These are phyloP conservation scores for Pipistrellus nathusii DNA, from an alignment of 2,797 vertebrate species.

Conservation along the genomic window DNA sequence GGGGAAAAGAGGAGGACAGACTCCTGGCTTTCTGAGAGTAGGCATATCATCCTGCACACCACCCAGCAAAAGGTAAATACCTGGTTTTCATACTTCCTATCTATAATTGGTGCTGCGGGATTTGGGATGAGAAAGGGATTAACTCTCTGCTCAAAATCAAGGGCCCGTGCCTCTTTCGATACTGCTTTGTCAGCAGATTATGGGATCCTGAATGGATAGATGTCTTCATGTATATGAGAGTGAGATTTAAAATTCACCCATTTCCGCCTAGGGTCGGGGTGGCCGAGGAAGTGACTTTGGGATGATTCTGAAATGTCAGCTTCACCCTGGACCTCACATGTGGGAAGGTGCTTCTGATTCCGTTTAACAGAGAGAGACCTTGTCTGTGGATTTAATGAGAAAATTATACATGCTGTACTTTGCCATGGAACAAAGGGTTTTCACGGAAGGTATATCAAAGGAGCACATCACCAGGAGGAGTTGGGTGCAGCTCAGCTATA, in stretches of 20 bases:
- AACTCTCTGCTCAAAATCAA: not conserved
- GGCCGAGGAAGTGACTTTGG: constrained; percentile 80
- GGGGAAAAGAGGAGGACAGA: not conserved
- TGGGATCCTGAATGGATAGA: not conserved
- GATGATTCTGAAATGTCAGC: constrained; percentile 84
- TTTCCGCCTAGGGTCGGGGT: not conserved
- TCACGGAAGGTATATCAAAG: constrained; percentile 77
- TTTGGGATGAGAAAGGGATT: not conserved
- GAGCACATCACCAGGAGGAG: constrained; percentile 56
- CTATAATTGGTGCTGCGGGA: not conserved
- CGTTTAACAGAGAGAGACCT: constrained; percentile 84
- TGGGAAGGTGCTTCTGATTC: constrained; percentile 83
- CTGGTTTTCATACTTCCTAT: not conserved
- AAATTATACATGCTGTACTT: constrained; percentile 86
- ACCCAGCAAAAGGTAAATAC: not conserved
- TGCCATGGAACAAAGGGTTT: constrained; percentile 83
- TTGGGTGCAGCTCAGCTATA: constrained; percentile 67
- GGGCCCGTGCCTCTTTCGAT: not conserved
- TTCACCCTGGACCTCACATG: constrained; percentile 74
- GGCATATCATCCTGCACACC: not conserved
- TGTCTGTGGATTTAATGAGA: constrained; percentile 86
- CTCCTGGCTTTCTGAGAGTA: not conserved
- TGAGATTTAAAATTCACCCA: constrained; percentile 15
- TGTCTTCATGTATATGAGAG: constrained; percentile 39
- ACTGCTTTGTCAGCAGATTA: not conserved